Evolutionary conservation across 1,140 invertebrate species (phyloP).

Genomic region (Tetranychus cinnabarinus): DNA sequence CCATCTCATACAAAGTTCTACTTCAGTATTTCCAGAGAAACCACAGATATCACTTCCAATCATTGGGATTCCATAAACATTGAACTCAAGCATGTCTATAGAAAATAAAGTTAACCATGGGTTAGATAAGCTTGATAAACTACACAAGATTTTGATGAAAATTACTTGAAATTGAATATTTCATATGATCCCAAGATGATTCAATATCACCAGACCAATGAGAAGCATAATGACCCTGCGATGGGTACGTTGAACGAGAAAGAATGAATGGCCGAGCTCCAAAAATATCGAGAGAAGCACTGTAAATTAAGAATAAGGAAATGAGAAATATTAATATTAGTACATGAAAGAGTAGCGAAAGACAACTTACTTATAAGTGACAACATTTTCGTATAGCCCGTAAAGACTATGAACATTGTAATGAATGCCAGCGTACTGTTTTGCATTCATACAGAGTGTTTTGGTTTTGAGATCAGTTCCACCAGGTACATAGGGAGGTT

Average conservation of each 20-base stretch:
- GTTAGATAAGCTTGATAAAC: background rate
- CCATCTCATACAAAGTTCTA: slow-evolving; percentile 47
- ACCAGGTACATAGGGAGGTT: slow-evolving; percentile 38
- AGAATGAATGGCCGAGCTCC: slow-evolving; percentile 45
- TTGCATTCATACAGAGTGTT: slow-evolving; percentile 59
- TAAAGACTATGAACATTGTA: slow-evolving; percentile 63
- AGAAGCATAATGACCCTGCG: slow-evolving; percentile 51
- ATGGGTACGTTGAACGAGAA: slow-evolving; percentile 52
- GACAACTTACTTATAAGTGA: slow-evolving; percentile 28
- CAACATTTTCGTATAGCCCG: slow-evolving; percentile 43
- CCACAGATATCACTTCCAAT: slow-evolving; percentile 24
- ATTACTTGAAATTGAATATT: slow-evolving; percentile 23
- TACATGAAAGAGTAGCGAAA: background rate
- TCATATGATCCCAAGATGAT: slow-evolving; percentile 25
- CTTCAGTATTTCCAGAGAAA: slow-evolving; percentile 17
- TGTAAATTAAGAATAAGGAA: background rate
- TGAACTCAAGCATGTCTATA: slow-evolving; percentile 39
- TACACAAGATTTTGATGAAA: background rate
- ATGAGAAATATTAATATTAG: background rate
- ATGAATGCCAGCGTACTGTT: slow-evolving; percentile 36
- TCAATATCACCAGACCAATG: slow-evolving; percentile 61
- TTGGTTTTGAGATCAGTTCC: slow-evolving; percentile 29
- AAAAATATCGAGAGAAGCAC: background rate
- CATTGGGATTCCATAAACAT: slow-evolving; percentile 42
- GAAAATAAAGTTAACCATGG: slow-evolving; percentile 39